Conservation (phyloP, 2,113 vertebrate genomes). For the Hucho hucho region DNA sequence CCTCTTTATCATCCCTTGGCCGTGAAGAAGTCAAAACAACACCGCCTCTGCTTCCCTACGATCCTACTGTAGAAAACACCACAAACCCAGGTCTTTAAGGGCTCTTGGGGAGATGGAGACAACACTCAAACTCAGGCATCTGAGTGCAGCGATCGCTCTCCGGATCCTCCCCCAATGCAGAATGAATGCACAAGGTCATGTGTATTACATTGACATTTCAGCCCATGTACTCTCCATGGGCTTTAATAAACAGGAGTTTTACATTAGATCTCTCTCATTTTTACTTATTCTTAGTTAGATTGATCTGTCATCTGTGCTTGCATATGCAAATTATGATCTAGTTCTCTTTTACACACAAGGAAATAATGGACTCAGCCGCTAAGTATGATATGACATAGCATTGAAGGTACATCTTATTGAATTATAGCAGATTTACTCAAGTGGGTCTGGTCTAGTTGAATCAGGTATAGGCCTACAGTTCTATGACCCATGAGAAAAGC, state of each 20-base stretch:
- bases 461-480: no score
- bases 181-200: constrained; percentile 25
- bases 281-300: not conserved
- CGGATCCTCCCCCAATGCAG: constrained; percentile 20
- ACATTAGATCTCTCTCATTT: not conserved
- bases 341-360: not conserved
- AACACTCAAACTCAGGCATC: not conserved
- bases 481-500: no score
- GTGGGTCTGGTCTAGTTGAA: no score
- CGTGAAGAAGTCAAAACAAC: not conserved
- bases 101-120: not conserved
- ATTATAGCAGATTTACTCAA: no score
- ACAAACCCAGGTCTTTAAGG: not conserved
- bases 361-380: not conserved
- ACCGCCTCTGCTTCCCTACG: not conserved
- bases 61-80: not conserved
- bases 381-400: no score
- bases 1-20: not conserved
- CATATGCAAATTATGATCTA: not conserved
- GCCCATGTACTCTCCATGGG: not conserved
- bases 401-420: not conserved
- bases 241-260: constrained; percentile 10
- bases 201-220: constrained; percentile 29
- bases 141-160: constrained; percentile 2
- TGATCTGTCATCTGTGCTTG: not conserved